A percentile compares a stretch with the other conserved stretches of the same genome.
These are phyloP conservation scores for Oppia nitens DNA, from an alignment of 1,140 invertebrate species.

Conservation along the genomic window DNA sequence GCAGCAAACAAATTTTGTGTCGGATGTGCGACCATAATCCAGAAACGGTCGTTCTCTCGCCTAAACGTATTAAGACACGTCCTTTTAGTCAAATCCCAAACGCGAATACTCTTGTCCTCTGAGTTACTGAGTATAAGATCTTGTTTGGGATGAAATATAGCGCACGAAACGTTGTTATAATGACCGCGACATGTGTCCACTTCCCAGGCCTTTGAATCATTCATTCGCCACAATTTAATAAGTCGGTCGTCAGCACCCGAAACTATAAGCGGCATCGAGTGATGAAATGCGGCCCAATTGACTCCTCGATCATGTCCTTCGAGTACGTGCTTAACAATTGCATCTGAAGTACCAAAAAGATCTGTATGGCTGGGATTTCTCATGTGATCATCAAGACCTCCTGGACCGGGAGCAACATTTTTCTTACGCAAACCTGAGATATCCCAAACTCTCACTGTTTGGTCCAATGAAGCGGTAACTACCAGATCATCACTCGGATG, in stretches of 20 bases:
- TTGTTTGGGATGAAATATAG: constrained; percentile 89
- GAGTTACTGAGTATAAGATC: constrained; percentile 93
- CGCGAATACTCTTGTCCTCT: constrained; percentile 92
- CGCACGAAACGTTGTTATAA: constrained; percentile 98
- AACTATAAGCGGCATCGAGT: constrained; percentile 79
- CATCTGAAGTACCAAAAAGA: constrained; percentile 79
- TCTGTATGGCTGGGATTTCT: constrained; percentile 75
- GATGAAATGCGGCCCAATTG: constrained; percentile 96
- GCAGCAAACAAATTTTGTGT: constrained; percentile 57
- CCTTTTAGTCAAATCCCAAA: constrained; percentile 97
- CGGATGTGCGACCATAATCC: constrained; percentile 80
- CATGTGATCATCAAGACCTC: constrained; percentile 70
- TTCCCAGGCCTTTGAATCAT: constrained; percentile 97
- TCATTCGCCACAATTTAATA: constrained; percentile 98
- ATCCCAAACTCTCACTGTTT: constrained; percentile 97
- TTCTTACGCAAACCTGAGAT: constrained; percentile 93
- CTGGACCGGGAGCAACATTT: constrained; percentile 84
- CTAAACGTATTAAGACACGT: constrained; percentile 90
- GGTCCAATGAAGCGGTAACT: constrained; percentile 92
- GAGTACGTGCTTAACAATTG: constrained; percentile 90
- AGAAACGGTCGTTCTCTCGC: constrained; percentile 89
- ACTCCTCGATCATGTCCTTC: constrained; percentile 95
- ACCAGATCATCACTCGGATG: constrained; percentile 92
- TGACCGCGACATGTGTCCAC: constrained; percentile 96
- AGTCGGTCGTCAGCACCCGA: constrained; percentile 95